Conservation (phyloP, 2,113 vertebrate genomes). For the Pipa parva region DNA sequence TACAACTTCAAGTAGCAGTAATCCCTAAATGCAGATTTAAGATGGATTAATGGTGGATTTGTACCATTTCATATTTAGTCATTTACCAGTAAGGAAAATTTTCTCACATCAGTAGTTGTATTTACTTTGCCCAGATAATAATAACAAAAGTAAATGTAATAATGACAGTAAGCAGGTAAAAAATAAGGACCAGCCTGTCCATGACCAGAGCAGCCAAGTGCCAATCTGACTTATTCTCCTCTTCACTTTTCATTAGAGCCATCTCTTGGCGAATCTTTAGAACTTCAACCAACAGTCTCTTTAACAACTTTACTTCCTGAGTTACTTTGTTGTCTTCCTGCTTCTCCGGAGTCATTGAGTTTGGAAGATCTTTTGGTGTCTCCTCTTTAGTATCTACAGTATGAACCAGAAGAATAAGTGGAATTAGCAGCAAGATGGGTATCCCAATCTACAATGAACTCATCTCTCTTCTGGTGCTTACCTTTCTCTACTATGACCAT, state of each 20-base stretch:
- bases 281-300: constrained; percentile 13
- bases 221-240: constrained; percentile 18
- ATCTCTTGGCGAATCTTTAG: constrained; percentile 14
- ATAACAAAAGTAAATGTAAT: constrained; percentile 9
- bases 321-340: not conserved
- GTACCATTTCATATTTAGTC: no score
- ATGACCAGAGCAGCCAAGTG: constrained; percentile 7
- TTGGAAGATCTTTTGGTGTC: not conserved
- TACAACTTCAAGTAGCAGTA: no score
- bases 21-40: no score
- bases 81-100: no score
- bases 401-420: no score
- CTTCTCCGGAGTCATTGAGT: not conserved
- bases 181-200: constrained; percentile 15
- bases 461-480: fast-evolving
- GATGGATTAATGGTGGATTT: no score
- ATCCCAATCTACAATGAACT: fast-evolving
- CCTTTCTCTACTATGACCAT: not conserved
- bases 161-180: constrained; percentile 11
- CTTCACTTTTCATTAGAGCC: not conserved
- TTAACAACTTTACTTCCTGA: constrained; percentile 19
- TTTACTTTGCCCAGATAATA: constrained; percentile 17
- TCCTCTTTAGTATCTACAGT: not conserved
- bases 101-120: no score
- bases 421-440: not conserved